These are phyloP conservation scores for Ancistrus triradiatus DNA, from an alignment of 2,113 vertebrate genomes.

Conservation along the genomic window DNA sequence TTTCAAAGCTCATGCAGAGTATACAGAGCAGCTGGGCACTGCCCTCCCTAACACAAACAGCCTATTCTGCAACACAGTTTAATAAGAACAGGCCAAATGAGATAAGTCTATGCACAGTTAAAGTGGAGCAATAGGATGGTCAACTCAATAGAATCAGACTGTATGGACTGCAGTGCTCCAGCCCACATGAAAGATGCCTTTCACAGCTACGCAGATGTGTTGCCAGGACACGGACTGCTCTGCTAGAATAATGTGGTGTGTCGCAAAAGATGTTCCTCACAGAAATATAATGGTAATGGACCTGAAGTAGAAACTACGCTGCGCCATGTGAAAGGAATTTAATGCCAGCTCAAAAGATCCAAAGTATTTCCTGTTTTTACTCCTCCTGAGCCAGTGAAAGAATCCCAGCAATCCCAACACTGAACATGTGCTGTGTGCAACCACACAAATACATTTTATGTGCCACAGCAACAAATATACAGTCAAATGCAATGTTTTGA, in stretches of 20 bases:
- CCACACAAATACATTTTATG: too few relatives aligned
- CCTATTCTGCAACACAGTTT: slow-evolving; percentile 36
- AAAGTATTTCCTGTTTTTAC: slow-evolving; percentile 10
- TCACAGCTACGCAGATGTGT: slow-evolving; percentile 69
- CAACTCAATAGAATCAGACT: slow-evolving; percentile 38
- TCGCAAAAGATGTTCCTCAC: slow-evolving; percentile 45
- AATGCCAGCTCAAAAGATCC: slow-evolving; percentile 5
- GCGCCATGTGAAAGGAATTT: slow-evolving; percentile 17
- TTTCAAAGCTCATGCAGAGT: slow-evolving; percentile 37
- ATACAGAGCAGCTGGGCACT: slow-evolving; percentile 40
- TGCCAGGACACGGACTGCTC: slow-evolving; percentile 62
- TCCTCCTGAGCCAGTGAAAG: too few relatives aligned
- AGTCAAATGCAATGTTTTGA: too few relatives aligned
- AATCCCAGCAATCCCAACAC: too few relatives aligned
- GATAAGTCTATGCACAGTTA: slow-evolving; percentile 25
- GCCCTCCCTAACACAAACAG: slow-evolving; percentile 35
- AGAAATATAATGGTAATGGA: slow-evolving; percentile 12
- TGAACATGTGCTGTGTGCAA: too few relatives aligned
- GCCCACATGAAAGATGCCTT: slow-evolving; percentile 60
- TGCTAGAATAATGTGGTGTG: slow-evolving; percentile 55
- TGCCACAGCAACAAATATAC: too few relatives aligned
- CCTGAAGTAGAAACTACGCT: neutral
- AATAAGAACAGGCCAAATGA: slow-evolving; percentile 38
- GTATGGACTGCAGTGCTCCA: slow-evolving; percentile 27
- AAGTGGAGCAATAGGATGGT: slow-evolving; percentile 17